Conservation (phyloP, 2,113 vertebrate genomes). For the Anhinga anhinga region DNA sequence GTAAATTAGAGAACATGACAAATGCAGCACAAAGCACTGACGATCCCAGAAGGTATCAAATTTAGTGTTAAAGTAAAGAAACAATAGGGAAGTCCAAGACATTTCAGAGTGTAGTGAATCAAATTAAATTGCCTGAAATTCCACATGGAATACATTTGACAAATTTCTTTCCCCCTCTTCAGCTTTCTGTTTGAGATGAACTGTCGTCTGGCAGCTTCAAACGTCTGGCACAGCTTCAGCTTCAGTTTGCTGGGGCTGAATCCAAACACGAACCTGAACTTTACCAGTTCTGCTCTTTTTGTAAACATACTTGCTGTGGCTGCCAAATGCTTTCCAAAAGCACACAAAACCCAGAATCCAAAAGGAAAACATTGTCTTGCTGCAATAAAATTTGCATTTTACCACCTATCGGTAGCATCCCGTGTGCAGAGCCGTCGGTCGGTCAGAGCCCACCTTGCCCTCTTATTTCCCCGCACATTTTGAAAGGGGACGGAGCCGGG, state of each 20-base stretch:
- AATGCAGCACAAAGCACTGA: conserved; percentile 48
- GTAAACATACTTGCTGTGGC: conserved; percentile 49
- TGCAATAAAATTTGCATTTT: conserved; percentile 24
- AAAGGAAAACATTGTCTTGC: conserved; percentile 49
- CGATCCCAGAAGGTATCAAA: conserved; percentile 57
- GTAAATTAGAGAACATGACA: conserved; percentile 51
- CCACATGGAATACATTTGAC: conserved; percentile 67
- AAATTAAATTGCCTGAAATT: conserved; percentile 69
- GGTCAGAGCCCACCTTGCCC: not conserved
- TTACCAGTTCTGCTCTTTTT: conserved; percentile 64
- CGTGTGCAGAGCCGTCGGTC: accelerated
- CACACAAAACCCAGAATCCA: conserved; percentile 50
- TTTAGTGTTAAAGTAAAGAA: conserved; percentile 55
- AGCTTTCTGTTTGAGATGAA: conserved; percentile 72
- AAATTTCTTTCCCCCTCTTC: conserved; percentile 68
- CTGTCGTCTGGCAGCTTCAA: conserved; percentile 68
- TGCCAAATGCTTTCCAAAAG: conserved; percentile 63
- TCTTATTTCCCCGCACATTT: accelerated
- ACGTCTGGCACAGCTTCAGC: conserved; percentile 57
- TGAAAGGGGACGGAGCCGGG: not conserved
- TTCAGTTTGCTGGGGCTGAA: conserved; percentile 63
- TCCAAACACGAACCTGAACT: conserved; percentile 70
- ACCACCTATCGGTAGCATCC: not conserved
- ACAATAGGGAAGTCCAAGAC: conserved; percentile 64
- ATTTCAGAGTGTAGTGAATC: conserved; percentile 60